These are phyloP conservation scores for Miltochrista miniata DNA, from an alignment of 2,888 invertebrate genomes.

Conservation along the genomic window DNA sequence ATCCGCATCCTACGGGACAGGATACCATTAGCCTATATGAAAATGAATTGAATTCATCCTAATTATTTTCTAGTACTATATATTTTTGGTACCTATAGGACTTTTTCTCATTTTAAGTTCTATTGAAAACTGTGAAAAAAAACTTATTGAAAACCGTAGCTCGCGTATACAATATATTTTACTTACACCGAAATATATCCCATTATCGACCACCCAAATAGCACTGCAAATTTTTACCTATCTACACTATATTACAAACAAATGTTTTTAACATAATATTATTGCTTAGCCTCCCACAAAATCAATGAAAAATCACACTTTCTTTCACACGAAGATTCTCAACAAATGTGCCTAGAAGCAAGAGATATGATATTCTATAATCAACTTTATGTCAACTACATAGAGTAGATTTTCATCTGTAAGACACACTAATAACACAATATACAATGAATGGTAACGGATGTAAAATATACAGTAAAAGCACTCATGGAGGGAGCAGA, in stretches of 20 bases:
- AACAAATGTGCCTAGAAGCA: too few relatives aligned
- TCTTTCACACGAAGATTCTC: too few relatives aligned
- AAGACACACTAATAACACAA: constrained; percentile 31
- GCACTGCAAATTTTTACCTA: constrained; percentile 20
- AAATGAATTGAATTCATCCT: too few relatives aligned
- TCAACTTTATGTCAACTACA: constrained; percentile 19
- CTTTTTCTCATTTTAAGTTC: constrained; percentile 5
- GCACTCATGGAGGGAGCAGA: constrained; percentile 19
- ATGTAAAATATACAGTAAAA: constrained; percentile 15
- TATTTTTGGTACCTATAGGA: too few relatives aligned
- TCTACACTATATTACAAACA: constrained; percentile 18
- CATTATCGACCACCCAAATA: constrained; percentile 5
- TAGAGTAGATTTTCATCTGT: constrained; percentile 29
- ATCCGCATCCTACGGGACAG: constrained; percentile 1
- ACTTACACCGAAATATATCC: neutral
- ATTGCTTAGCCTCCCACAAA: neutral
- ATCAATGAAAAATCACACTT: too few relatives aligned
- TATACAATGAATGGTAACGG: constrained; percentile 36
- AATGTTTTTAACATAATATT: constrained; percentile 2
- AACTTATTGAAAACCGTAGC: constrained; percentile 3
- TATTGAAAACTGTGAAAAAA: constrained; percentile 4
- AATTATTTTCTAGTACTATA: too few relatives aligned
- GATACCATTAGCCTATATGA: too few relatives aligned
- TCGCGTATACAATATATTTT: neutral
- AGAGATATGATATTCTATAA: constrained; percentile 14